Percentiles rank a stretch among this genome's conserved stretches.
These are phyloP conservation scores for Drosophila asahinai DNA, from an alignment of 1,140 invertebrate genomes.

Conservation along the genomic window DNA sequence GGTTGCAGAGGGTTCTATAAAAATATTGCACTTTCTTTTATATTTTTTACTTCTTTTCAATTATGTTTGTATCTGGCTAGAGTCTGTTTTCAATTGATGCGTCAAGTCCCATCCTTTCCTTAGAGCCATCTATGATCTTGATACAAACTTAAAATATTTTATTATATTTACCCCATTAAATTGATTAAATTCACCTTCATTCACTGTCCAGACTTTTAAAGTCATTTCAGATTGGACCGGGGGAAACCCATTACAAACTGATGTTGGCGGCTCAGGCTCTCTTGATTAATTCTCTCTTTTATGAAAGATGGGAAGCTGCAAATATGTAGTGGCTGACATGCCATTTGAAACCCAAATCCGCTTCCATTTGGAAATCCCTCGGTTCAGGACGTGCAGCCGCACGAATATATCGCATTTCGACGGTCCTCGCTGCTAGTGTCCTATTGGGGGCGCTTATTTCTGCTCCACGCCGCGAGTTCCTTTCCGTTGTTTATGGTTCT, in stretches of 20 bases:
- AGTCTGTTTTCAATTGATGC: too few species aligned
- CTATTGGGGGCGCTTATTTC: constrained; percentile 14
- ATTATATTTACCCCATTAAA: too few species aligned
- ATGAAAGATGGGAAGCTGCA: constrained; percentile 1
- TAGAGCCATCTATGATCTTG: too few species aligned
- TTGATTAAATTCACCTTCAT: too few species aligned
- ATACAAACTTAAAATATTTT: too few species aligned
- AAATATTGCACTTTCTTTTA: neutral
- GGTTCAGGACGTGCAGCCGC: constrained; percentile 28
- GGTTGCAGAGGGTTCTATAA: neutral
- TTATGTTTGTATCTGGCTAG: too few species aligned
- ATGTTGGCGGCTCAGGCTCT: neutral
- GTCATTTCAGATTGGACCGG: too few species aligned
- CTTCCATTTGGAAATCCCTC: constrained; percentile 5
- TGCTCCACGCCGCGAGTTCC: neutral
- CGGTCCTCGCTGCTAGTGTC: neutral
- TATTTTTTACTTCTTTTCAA: too few species aligned
- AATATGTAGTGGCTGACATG: constrained; percentile 5
- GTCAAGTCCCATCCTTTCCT: too few species aligned
- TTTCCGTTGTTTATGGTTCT: constrained; percentile 52
- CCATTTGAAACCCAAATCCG: neutral
- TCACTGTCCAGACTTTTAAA: neutral
- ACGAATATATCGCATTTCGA: constrained; percentile 44
- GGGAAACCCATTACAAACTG: neutral
- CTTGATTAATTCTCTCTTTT: neutral